Evolutionary conservation across 2,888 invertebrate species (phyloP).

Genomic region (Nomada flava): DNA sequence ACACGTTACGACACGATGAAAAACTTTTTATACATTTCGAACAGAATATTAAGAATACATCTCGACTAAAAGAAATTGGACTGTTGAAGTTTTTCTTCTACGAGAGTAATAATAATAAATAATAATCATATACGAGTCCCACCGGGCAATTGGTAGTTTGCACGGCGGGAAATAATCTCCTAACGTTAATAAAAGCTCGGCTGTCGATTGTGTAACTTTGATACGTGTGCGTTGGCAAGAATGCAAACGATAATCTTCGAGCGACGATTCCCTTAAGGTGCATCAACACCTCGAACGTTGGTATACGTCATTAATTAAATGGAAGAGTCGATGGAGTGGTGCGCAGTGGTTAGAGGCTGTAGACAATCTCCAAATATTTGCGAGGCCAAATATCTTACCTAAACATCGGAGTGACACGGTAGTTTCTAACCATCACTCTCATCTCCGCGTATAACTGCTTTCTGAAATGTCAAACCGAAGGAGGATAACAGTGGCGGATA

Average conservation of each 20-base stretch:
- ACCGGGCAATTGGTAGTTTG: constrained; percentile 16
- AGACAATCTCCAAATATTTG: constrained; percentile 84
- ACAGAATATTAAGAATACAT: neutral
- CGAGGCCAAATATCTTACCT: constrained; percentile 84
- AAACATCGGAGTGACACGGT: constrained; percentile 82
- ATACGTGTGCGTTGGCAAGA: constrained; percentile 25
- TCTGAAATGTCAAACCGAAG: constrained; percentile 44
- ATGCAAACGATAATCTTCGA: constrained; percentile 40
- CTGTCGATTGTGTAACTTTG: neutral
- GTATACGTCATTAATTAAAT: constrained; percentile 78
- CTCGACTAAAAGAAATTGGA: neutral
- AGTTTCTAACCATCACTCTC: constrained; percentile 71
- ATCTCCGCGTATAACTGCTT: constrained; percentile 62
- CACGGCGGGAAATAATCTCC: constrained; percentile 19
- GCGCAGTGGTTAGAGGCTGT: constrained; percentile 77
- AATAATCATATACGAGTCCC: neutral
- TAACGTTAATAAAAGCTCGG: constrained; percentile 8
- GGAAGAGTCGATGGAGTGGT: constrained; percentile 81
- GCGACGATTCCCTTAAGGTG: constrained; percentile 63
- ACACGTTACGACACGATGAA: neutral
- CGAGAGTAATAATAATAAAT: neutral
- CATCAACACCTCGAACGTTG: constrained; percentile 65
- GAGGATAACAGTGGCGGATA: neutral
- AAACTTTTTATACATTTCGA: neutral
- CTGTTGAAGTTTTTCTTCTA: neutral